Conservation (phyloP, 2,797 vertebrate genomes). For the Sebastes variabilis region DNA sequence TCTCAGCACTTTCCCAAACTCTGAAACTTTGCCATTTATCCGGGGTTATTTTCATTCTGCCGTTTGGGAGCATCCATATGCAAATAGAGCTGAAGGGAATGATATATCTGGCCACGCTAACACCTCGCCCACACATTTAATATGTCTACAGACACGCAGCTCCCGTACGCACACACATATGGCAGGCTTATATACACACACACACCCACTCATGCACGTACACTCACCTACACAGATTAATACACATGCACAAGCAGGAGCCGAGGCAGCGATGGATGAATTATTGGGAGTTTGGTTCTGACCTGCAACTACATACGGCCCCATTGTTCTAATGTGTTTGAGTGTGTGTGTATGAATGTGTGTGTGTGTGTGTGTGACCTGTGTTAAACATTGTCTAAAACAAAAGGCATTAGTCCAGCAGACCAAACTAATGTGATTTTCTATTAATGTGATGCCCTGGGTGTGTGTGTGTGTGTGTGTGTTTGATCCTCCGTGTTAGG, state of each 20-base stretch:
- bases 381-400: conserved; percentile 45
- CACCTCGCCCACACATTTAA: conserved; percentile 52
- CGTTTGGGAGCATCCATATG: conserved; percentile 39
- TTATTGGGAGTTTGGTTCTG: conserved; percentile 39
- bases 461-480: conserved; percentile 12
- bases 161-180: not conserved
- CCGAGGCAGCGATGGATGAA: conserved; percentile 38
- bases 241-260: not conserved
- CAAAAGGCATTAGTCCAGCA: conserved; percentile 55
- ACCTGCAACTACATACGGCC: conserved; percentile 40
- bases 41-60: conserved; percentile 36
- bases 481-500: not conserved
- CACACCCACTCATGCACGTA: not conserved
- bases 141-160: conserved; percentile 38
- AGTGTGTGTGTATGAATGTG: not conserved
- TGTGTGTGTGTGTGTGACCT: not conserved
- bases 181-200: not conserved
- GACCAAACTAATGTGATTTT: conserved; percentile 65
- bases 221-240: not conserved
- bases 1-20: conserved; percentile 18
- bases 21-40: conserved; percentile 49
- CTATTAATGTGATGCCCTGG: conserved; percentile 48
- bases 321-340: conserved; percentile 1
- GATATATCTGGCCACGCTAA: conserved; percentile 55
- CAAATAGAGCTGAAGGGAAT: conserved; percentile 49